Evolutionary conservation across 2,888 invertebrate species (phyloP).

Genomic region (Linnaemya vulpina): DNA sequence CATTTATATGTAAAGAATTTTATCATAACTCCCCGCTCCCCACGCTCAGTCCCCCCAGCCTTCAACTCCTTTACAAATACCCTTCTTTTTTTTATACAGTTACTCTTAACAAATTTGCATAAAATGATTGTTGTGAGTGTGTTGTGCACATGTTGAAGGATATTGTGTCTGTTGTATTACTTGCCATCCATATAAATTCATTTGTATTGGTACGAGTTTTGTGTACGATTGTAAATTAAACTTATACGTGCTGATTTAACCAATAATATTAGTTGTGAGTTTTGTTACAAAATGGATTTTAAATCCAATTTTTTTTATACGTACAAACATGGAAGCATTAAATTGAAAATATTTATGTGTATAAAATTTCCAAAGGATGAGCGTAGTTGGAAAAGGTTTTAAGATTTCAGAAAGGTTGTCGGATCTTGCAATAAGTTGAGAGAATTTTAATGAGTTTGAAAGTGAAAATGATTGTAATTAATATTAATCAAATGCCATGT

Average conservation of each 20-base stretch:
- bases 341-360: neutral
- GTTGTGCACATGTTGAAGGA: neutral
- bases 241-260: conserved; percentile 71
- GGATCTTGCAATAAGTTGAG: neutral
- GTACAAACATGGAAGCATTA: neutral
- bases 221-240: conserved; percentile 68
- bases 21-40: conserved; percentile 1
- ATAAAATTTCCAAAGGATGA: neutral
- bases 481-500: neutral
- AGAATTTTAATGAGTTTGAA: conserved; percentile 1
- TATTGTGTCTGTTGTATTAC: conserved; percentile 30
- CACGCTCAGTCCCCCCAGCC: neutral
- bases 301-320: conserved; percentile 42
- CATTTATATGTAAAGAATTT: conserved; percentile 57
- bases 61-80: neutral
- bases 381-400: neutral
- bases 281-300: conserved; percentile 46
- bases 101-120: conserved; percentile 64
- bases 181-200: conserved; percentile 29
- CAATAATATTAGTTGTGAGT: conserved; percentile 62
- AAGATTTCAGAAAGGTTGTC: neutral
- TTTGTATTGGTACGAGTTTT: conserved; percentile 23
- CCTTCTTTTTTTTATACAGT: conserved; percentile 39
- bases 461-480: neutral
- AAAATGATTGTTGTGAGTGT: conserved; percentile 62